Evolutionary conservation across 2,113 vertebrate genomes (phyloP).

Genomic region (Myotis lucifugus): DNA sequence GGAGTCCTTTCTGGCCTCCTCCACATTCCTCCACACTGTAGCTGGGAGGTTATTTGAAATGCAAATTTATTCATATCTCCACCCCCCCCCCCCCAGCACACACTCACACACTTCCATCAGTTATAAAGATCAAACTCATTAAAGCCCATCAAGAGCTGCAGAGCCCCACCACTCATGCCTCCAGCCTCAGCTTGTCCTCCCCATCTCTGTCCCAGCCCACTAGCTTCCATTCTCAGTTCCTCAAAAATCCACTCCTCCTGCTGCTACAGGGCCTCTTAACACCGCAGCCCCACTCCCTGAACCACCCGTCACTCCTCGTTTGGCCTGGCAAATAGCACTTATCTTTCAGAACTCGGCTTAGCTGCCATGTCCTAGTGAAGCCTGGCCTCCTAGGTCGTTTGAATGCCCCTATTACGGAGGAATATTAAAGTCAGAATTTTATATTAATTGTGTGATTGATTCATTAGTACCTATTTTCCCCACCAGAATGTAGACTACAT

Average conservation of each 20-base stretch:
- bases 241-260: not conserved
- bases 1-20: not conserved
- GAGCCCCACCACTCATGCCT: not conserved
- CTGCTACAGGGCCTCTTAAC: not conserved
- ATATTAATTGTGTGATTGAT: not conserved
- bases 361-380: not conserved
- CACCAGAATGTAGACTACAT: not conserved
- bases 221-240: not conserved
- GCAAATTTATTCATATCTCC: constrained; percentile 2
- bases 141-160: not conserved
- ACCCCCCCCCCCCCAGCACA: not conserved
- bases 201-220: not conserved
- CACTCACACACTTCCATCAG: not conserved
- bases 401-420: too few species aligned
- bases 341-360: not conserved
- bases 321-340: not conserved
- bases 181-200: not conserved
- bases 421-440: not conserved
- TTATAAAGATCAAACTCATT: constrained; percentile 2
- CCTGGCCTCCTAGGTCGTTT: not conserved
- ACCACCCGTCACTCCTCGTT: not conserved
- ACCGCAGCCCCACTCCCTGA: accelerated
- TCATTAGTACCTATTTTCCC: not conserved
- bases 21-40: not conserved
- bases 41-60: not conserved